Evolutionary conservation across 1,140 invertebrate species (phyloP).

Genomic region (Aphelinus atriplicis): DNA sequence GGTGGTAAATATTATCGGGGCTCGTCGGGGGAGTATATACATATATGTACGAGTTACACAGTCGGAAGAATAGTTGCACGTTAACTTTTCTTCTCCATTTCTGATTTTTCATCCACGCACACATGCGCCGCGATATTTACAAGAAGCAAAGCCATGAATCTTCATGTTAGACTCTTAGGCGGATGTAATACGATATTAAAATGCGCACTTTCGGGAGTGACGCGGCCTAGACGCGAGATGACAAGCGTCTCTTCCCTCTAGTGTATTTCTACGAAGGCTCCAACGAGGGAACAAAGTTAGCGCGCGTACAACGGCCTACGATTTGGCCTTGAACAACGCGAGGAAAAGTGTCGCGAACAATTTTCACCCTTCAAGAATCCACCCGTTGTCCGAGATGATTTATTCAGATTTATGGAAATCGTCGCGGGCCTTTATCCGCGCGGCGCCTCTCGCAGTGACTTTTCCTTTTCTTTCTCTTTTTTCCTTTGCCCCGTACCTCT

Average conservation of each 20-base stretch:
- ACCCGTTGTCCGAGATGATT: conserved; percentile 12
- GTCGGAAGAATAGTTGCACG: no score
- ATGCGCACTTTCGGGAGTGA: no score
- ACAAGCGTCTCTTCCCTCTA: neutral
- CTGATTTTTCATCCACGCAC: neutral
- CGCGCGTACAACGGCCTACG: neutral
- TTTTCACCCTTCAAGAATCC: neutral
- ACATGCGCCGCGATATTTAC: neutral
- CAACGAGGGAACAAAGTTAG: neutral
- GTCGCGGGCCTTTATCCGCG: neutral
- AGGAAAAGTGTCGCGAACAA: conserved; percentile 16
- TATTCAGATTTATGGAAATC: conserved; percentile 35
- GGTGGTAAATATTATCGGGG: no score
- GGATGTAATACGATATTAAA: no score
- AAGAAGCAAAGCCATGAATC: no score
- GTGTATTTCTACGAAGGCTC: no score
- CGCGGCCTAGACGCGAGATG: neutral
- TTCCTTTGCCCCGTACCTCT: no score
- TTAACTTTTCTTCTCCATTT: neutral
- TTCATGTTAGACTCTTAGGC: no score
- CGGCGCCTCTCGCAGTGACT: no score
- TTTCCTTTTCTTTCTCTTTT: no score
- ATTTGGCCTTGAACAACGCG: neutral
- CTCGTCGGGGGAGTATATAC: neutral
- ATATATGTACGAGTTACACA: no score